Base-by-base conservation (phyloP, 1,140 invertebrate species). In the Eriosoma lanigerum region DNA sequence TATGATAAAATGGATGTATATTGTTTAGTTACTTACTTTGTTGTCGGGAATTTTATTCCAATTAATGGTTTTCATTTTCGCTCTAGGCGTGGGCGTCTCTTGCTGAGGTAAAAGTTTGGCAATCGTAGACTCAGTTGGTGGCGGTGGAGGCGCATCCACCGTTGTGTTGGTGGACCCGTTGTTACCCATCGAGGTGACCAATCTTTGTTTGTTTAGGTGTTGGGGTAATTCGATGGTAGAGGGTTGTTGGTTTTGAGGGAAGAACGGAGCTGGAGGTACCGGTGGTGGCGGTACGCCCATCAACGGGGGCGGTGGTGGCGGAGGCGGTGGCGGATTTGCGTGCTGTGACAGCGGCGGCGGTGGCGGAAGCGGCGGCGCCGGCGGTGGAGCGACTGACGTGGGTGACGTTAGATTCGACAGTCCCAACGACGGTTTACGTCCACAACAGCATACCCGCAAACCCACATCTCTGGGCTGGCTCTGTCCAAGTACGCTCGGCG, bases 1-100 rank as follows among this genome's bases (percentile, higher is more conserved):
- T n/a, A n/a, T n/a, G n/a, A n/a, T n/a, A n/a, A n/a, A n/a, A n/a
- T n/a, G n/a, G n/a, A n/a, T n/a, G n/a, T n/a, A n/a, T n/a, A n/a
- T n/a, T n/a, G n/a, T n/a, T n/a, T n/a, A n/a, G n/a, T 54, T 29
- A 26, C 48, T 56, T 5, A 92, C 92, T 87, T 94, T 94, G 84
- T 92, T 92, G 85, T 91, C 92, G 5, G 94, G 93, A 84, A 97
- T 96, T 86, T 96, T 96, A 85, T 93, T 94, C 95, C 95, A 96
- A 85, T 97, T 97, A 81, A 96, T 91, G 6, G 95, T 95, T 86
- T 95, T 95, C 95, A 96, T 96, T 85, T 96, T 96, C n/a, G 92
- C 90, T 86, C 93, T 93, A 5, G 95, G 95, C 60, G 92, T 91
- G 0, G 94, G 94, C 56, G 91, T 96, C 83, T 94, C 92, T 85